phyloP scores from a whole-genome alignment of 2,888 invertebrate species.

The Lithodes maja region DNA sequence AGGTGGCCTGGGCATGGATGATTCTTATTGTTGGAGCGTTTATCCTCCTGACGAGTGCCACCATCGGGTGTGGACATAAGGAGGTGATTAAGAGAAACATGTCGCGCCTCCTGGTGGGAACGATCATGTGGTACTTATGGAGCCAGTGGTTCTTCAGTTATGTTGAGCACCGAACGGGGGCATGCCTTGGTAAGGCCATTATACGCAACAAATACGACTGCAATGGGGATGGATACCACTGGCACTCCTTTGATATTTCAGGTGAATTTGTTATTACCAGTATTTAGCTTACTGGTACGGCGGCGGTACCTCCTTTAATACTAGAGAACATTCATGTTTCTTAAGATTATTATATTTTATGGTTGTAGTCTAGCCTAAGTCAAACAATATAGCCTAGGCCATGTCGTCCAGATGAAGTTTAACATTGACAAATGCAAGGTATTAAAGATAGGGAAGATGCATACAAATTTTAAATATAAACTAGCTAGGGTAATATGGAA shows the following conservation, averaged over 20 bases:
- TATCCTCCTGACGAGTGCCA: constrained; percentile 66
- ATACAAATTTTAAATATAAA: too few species aligned
- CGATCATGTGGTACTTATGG: constrained; percentile 63
- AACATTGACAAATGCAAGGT: too few species aligned
- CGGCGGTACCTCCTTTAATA: too few species aligned
- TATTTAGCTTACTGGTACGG: not conserved
- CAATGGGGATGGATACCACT: constrained; percentile 52
- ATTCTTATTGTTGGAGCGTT: constrained; percentile 63
- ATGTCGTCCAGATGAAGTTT: too few species aligned
- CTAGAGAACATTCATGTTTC: too few species aligned
- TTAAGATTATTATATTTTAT: too few species aligned
- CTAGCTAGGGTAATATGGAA: too few species aligned
- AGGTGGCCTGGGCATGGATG: constrained; percentile 78
- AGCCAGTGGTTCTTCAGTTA: constrained; percentile 62
- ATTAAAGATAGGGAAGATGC: too few species aligned
- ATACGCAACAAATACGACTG: constrained; percentile 62
- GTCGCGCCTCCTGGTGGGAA: constrained; percentile 54
- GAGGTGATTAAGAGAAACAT: constrained; percentile 54
- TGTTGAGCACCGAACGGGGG: constrained; percentile 61
- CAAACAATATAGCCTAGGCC: too few species aligned
- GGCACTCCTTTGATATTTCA: constrained; percentile 70
- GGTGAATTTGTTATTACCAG: constrained; percentile 39
- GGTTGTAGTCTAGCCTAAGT: too few species aligned
- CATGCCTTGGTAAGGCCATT: constrained; percentile 63
- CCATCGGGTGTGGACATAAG: constrained; percentile 65